phyloP scores from a whole-genome alignment of 2,113 vertebrate genomes.

The Odontesthes bonariensis region DNA sequence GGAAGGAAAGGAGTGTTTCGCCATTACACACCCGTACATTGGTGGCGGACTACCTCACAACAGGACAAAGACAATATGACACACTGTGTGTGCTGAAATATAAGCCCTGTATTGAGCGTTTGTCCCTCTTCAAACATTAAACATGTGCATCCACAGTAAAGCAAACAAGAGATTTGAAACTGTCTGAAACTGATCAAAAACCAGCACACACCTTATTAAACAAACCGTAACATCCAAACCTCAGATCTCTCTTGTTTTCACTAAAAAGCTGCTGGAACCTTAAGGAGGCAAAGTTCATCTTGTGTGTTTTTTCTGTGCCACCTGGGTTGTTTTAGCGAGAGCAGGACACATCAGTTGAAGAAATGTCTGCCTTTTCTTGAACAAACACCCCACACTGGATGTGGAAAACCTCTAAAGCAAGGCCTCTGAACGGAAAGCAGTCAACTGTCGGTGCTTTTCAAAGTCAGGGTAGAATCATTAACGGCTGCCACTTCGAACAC shows the following conservation, averaged over 20 bases:
- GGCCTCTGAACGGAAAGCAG: too few species aligned
- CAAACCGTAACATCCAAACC: too few species aligned
- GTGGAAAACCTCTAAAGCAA: too few species aligned
- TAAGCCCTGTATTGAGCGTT: neutral
- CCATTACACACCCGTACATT: neutral
- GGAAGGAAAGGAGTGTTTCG: neutral
- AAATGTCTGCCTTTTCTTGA: too few species aligned
- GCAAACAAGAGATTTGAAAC: slow-evolving; percentile 4
- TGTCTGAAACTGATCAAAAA: slow-evolving; percentile 2
- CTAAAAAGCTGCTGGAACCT: too few species aligned
- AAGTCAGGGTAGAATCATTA: neutral
- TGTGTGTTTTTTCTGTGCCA: too few species aligned
- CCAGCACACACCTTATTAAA: too few species aligned
- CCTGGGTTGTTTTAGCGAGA: too few species aligned
- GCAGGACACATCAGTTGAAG: too few species aligned
- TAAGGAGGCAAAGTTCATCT: too few species aligned
- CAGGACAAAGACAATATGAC: neutral
- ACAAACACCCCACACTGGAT: too few species aligned
- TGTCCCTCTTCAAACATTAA: neutral
- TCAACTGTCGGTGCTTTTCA: neutral
- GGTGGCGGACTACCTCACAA: neutral
- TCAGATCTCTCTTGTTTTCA: too few species aligned
- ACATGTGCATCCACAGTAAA: neutral
- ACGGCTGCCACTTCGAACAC: neutral
- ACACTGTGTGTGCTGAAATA: slow-evolving; percentile 8